Conservation (phyloP, 1,140 invertebrate species). For the Eumaeus atala region DNA sequence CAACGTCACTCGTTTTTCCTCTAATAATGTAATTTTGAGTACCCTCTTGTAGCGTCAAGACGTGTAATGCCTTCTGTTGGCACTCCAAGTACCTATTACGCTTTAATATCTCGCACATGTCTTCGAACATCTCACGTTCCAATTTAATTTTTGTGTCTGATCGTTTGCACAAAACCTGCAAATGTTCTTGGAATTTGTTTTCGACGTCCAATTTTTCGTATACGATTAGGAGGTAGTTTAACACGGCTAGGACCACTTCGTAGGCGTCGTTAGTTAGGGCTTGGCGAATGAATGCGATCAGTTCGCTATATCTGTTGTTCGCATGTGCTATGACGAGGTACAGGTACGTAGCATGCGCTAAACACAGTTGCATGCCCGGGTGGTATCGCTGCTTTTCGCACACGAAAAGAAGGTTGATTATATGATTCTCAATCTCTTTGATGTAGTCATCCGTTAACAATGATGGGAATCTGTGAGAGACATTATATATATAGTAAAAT, state of each 20-base stretch:
- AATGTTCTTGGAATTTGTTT: constrained; percentile 36
- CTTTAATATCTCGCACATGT: constrained; percentile 35
- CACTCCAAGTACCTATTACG: constrained; percentile 47
- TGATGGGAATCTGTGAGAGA: constrained; percentile 44
- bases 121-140: constrained; percentile 24
- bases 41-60: constrained; percentile 36
- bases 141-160: constrained; percentile 13
- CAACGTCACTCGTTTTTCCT: constrained; percentile 23
- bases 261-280: constrained; percentile 35
- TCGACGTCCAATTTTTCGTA: constrained; percentile 32
- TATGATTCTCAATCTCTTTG: constrained; percentile 24
- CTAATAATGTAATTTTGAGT: constrained; percentile 36
- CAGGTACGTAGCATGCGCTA: constrained; percentile 37
- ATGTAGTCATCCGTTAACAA: constrained; percentile 27
- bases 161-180: constrained; percentile 21
- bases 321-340: constrained; percentile 32
- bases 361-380: constrained; percentile 39
- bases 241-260: constrained; percentile 39
- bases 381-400: constrained; percentile 13
- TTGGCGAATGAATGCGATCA: constrained; percentile 25
- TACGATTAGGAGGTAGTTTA: constrained; percentile 46
- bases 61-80: constrained; percentile 42
- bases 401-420: constrained; percentile 34
- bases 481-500: not conserved
- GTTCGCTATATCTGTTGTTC: constrained; percentile 19